Conservation (phyloP, 2,797 vertebrate species). For the Sebastes itinus region DNA sequence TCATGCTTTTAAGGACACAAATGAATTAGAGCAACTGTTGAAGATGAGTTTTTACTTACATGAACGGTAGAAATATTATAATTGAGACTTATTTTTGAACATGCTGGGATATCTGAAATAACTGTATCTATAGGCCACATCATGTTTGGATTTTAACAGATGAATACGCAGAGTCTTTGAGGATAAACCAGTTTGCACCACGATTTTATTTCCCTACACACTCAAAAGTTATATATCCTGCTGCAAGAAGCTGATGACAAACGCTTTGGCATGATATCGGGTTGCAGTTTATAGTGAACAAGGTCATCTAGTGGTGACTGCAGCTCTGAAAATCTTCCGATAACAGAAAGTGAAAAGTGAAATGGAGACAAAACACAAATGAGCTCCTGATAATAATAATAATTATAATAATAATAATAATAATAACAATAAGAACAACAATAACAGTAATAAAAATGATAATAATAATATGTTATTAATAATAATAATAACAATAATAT, state of each 20-base stretch:
- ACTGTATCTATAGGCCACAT: not conserved
- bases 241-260: not conserved
- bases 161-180: not conserved
- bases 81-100: not conserved
- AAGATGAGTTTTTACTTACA: not conserved
- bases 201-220: not conserved
- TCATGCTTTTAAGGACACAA: not conserved
- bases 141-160: not conserved
- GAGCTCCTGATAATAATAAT: accelerated
- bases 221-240: not conserved
- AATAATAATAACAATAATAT: too few species aligned
- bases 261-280: not conserved
- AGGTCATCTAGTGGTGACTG: not conserved
- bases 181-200: not conserved
- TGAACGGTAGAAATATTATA: not conserved
- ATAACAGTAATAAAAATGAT: too few species aligned
- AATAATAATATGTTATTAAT: too few species aligned
- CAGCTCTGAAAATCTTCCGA: not conserved
- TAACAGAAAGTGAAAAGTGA: not conserved
- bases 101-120: too few species aligned
- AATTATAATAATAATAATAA: too few species aligned
- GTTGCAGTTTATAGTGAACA: not conserved
- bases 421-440: too few species aligned
- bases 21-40: not conserved
- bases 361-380: accelerated